Conservation (phyloP, 2,888 invertebrate genomes). For the Lacanobia oleracea region DNA sequence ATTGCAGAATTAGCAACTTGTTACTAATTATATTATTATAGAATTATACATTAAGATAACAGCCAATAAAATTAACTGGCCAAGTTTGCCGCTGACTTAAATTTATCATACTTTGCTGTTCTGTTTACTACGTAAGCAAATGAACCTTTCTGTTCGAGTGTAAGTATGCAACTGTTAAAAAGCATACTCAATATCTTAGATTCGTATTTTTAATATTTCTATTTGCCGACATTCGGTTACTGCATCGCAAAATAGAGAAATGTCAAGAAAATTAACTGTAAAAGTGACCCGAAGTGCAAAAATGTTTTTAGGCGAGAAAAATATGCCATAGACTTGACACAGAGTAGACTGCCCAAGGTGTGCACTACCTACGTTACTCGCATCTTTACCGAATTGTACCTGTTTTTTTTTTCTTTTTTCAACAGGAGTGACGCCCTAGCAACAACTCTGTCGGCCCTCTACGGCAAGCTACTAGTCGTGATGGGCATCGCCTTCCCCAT, state of each 20-base stretch:
- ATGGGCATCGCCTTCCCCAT: conserved; percentile 99
- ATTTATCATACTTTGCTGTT: not conserved
- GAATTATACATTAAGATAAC: conserved; percentile 4
- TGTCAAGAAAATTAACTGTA: not conserved
- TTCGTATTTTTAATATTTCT: too few relatives aligned
- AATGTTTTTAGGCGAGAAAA: too few relatives aligned
- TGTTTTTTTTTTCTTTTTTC: not conserved
- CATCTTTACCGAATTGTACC: not conserved
- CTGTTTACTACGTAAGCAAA: not conserved
- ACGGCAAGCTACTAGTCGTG: conserved; percentile 97
- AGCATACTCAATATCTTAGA: not conserved
- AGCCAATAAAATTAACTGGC: conserved; percentile 5
- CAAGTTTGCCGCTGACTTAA: not conserved
- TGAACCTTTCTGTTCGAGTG: not conserved
- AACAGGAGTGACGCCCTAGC: conserved; percentile 95
- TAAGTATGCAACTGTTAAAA: not conserved
- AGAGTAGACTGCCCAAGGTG: not conserved
- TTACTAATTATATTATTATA: conserved; percentile 20
- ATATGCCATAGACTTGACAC: not conserved
- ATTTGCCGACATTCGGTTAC: too few relatives aligned
- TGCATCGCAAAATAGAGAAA: not conserved
- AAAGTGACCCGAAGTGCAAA: not conserved
- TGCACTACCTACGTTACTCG: too few relatives aligned
- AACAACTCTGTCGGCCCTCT: conserved; percentile 97
- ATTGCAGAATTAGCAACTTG: conserved; percentile 17